A percentile compares a stretch with the other conserved stretches of the same genome.
Conservation (phyloP, 2,888 invertebrate genomes). For the Coenonympha glycerion region DNA sequence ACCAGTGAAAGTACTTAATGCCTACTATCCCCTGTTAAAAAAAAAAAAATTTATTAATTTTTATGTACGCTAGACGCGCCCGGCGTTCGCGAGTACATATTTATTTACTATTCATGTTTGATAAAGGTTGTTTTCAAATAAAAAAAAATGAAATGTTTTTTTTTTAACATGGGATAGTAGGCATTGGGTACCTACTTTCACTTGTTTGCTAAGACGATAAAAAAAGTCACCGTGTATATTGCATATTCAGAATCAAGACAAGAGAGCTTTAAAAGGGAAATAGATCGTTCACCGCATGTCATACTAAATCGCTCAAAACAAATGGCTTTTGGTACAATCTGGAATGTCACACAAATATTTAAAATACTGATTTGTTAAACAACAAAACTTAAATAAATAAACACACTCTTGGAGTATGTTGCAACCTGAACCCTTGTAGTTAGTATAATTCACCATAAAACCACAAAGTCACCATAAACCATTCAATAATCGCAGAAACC, state of each 20-base stretch:
- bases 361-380: conserved; percentile 74
- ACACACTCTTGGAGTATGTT: conserved; percentile 54
- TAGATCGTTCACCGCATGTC: conserved; percentile 24
- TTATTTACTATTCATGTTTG: too few relatives aligned
- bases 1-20: too few relatives aligned
- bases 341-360: conserved; percentile 75
- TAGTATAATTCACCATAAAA: conserved; percentile 30
- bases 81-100: too few relatives aligned
- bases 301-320: conserved; percentile 30
- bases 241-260: conserved; percentile 22
- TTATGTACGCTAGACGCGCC: too few relatives aligned
- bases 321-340: conserved; percentile 50
- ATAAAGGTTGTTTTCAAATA: too few relatives aligned
- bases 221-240: too few relatives aligned
- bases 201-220: too few relatives aligned
- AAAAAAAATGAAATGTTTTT: too few relatives aligned
- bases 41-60: too few relatives aligned
- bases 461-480: conserved; percentile 32
- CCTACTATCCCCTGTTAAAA: too few relatives aligned
- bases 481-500: conserved; percentile 25
- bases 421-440: conserved; percentile 39
- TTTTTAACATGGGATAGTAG: too few relatives aligned
- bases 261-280: conserved; percentile 33
- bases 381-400: conserved; percentile 62
- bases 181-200: too few relatives aligned